Percentiles rank a stretch among this genome's conserved stretches.
phyloP scores from a whole-genome alignment of 2,797 vertebrate species.

The Presbytis comata region DNA sequence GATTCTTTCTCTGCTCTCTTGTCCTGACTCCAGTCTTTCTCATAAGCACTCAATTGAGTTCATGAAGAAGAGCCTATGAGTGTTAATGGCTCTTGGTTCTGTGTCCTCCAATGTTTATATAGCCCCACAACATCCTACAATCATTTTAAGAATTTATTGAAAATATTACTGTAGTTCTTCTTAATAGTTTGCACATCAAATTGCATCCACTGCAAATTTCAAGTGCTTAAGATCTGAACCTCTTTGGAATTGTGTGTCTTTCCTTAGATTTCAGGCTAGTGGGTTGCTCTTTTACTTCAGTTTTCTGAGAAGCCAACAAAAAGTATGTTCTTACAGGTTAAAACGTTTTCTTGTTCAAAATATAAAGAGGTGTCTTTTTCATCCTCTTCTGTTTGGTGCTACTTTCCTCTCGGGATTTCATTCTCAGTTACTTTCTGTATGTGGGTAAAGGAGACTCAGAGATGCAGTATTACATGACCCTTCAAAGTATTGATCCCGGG shows the following conservation, averaged over 20 bases:
- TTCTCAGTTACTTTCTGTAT: background rate
- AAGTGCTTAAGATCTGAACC: background rate
- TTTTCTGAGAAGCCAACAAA: background rate
- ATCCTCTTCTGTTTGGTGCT: background rate
- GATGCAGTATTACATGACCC: background rate
- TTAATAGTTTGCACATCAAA: background rate
- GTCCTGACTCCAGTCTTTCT: background rate
- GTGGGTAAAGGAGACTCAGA: background rate
- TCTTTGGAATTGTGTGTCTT: background rate
- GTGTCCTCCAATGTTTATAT: background rate
- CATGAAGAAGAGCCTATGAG: background rate
- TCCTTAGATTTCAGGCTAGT: background rate
- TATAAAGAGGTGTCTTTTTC: background rate
- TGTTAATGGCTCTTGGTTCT: background rate
- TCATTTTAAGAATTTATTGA: background rate
- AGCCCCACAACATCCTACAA: background rate
- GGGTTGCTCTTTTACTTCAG: background rate
- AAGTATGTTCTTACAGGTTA: background rate
- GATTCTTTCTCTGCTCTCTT: background rate
- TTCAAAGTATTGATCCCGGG: background rate
- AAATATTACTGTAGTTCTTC: background rate
- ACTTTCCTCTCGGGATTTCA: background rate
- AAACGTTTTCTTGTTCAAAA: background rate
- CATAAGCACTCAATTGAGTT: background rate
- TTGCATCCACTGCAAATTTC: background rate